Evolutionary conservation across 2,113 vertebrate genomes (phyloP), one percentile per base, ranked within the genome.

Genomic region (Phalacrocorax aristotelis): DNA sequence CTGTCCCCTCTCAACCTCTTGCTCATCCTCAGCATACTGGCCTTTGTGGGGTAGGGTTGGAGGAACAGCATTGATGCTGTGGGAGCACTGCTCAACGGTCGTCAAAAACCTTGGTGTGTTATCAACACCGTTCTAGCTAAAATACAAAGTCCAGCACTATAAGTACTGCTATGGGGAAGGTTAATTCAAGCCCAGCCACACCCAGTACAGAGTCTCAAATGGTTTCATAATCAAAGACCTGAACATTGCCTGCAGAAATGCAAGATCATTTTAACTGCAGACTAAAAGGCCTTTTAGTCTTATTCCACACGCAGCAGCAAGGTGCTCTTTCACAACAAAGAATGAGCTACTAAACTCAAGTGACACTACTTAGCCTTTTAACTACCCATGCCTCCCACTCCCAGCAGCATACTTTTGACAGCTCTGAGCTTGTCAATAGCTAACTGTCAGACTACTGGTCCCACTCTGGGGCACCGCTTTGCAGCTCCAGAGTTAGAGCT

Each of bases 171-270:
- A 6, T 5, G 2, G 25, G 10, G 12, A 71, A 83, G 91, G 7
- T 6, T 75, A 57, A 58, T 23, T 54, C 30, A 34, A 52, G 11
- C 11, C 11, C 65, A 75, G 32, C 1, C 13, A 76, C 57, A 72
- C 2, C 1, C 25, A 40, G 3, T 14, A 13, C 0, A n/a, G 9
- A 38, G 6, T 51, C 6, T 62, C 20, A 38, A 71, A 22, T 4
- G 2, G 4, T 51, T 92, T 60, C 30, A 40, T 49, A 69, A 79
- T n/a, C 42, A 64, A 62, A 87, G 38, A 16, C 7, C 15, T 34
- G 29, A 70, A 20, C 3, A 7, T 19, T 2, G 1, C 7, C 23
- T 60, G 20, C 23, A 86, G 66, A 93, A 84, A 64, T 51, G 27
- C 32, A 87, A 4, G 15, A 32, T 38, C 32, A 58, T 9, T 40